Percentiles rank a stretch among this genome's conserved stretches.
These are phyloP conservation scores for Mactra quadrangularis DNA, from an alignment of 1,140 invertebrate species.

Conservation along the genomic window DNA sequence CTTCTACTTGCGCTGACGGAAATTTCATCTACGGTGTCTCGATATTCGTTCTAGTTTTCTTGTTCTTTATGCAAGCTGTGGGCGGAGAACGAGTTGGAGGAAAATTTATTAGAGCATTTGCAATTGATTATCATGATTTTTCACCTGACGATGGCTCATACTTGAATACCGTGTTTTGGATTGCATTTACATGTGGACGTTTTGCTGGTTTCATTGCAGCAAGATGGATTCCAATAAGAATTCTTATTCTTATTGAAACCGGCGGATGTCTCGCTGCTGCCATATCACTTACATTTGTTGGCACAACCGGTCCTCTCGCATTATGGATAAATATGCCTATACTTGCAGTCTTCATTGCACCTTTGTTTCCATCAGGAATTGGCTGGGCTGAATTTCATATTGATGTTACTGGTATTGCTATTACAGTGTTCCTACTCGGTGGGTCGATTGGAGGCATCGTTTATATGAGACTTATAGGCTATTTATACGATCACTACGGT, in stretches of 20 bases:
- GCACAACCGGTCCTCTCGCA: conserved; percentile 35
- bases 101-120: conserved; percentile 71
- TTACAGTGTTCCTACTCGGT: conserved; percentile 68
- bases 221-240: conserved; percentile 66
- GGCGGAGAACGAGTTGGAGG: conserved; percentile 71
- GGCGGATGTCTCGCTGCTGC: conserved; percentile 60
- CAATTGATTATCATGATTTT: conserved; percentile 66
- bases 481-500: conserved; percentile 69
- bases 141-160: conserved; percentile 64
- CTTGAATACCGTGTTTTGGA: conserved; percentile 73
- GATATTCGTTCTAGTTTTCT: conserved; percentile 70
- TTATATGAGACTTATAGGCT: conserved; percentile 71
- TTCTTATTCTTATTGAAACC: conserved; percentile 70
- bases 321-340: conserved; percentile 66
- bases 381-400: conserved; percentile 70
- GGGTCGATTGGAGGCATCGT: conserved; percentile 67
- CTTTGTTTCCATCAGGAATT: conserved; percentile 70
- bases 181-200: conserved; percentile 68
- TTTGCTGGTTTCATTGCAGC: conserved; percentile 65
- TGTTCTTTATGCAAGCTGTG: conserved; percentile 68
- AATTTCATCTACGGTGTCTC: conserved; percentile 62
- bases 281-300: conserved; percentile 64
- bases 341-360: conserved; percentile 67
- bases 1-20: conserved; percentile 68
- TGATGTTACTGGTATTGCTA: conserved; percentile 67